Percentiles rank a stretch among this genome's conserved stretches.
phyloP scores from a whole-genome alignment of 2,888 invertebrate species.

The Scaptomyza tumidula region DNA sequence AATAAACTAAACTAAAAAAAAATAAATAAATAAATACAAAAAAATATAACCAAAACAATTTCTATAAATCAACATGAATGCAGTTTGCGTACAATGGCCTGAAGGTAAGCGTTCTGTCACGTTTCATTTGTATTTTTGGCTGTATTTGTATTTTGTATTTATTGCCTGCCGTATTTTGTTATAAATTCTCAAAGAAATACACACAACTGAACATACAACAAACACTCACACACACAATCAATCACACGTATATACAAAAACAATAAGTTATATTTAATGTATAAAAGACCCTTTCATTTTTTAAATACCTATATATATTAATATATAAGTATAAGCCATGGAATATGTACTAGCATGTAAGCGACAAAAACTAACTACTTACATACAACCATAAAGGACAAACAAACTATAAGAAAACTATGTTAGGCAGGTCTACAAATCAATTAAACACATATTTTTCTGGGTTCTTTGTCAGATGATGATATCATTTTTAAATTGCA shows the following conservation, averaged over 20 bases:
- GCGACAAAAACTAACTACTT: constrained; percentile 18
- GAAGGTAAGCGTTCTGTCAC: constrained; percentile 88
- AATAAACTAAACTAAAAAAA: not conserved
- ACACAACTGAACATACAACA: constrained; percentile 30
- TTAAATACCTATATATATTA: not conserved
- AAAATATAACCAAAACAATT: constrained; percentile 23
- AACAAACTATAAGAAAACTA: constrained; percentile 18
- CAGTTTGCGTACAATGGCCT: constrained; percentile 96
- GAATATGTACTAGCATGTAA: constrained; percentile 46
- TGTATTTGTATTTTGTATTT: constrained; percentile 75
- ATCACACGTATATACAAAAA: constrained; percentile 40
- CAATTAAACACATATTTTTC: constrained; percentile 4
- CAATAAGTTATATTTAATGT: constrained; percentile 57
- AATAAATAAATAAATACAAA: constrained; percentile 9
- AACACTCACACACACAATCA: constrained; percentile 29
- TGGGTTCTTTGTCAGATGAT: constrained; percentile 47
- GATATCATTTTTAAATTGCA: constrained; percentile 41
- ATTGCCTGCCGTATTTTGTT: constrained; percentile 77
- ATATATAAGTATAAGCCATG: constrained; percentile 49
- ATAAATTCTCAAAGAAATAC: constrained; percentile 50
- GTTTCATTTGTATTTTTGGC: constrained; percentile 31
- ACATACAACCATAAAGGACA: constrained; percentile 21
- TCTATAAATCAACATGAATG: constrained; percentile 52
- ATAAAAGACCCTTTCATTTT: constrained; percentile 40
- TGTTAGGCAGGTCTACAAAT: constrained; percentile 32